These are phyloP conservation scores for Geopemphigus sp. DNA, from an alignment of 1,140 invertebrate genomes.

Conservation along the genomic window DNA sequence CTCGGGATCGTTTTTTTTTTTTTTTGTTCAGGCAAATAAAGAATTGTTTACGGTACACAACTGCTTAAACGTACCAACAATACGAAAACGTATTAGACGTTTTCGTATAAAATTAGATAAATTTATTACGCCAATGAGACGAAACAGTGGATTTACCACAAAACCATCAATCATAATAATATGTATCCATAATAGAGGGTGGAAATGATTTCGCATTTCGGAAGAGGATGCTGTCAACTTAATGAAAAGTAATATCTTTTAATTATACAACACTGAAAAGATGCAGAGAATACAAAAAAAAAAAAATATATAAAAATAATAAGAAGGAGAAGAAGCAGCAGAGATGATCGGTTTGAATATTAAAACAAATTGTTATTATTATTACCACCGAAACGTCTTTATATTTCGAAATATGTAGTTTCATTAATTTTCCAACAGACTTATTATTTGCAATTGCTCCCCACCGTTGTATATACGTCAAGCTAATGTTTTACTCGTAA, in stretches of 20 bases:
- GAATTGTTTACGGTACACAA: no score
- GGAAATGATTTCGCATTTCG: conserved; percentile 49
- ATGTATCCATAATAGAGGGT: conserved; percentile 46
- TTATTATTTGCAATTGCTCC: conserved; percentile 47
- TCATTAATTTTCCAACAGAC: conserved; percentile 49
- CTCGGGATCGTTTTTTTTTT: no score
- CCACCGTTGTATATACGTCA: conserved; percentile 38
- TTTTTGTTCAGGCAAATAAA: no score
- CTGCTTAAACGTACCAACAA: no score
- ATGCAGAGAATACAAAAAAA: conserved; percentile 1
- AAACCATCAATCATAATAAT: conserved; percentile 49
- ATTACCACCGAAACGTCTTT: conserved; percentile 49
- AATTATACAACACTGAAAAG: conserved; percentile 39
- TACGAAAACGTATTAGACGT: neutral
- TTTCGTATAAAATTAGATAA: conserved; percentile 14
- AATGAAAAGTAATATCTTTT: conserved; percentile 50
- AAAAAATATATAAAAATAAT: no score
- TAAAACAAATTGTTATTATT: conserved; percentile 50
- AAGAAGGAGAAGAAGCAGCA: conserved; percentile 26
- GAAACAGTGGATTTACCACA: conserved; percentile 21
- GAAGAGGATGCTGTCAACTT: conserved; percentile 49
- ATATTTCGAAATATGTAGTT: conserved; percentile 44
- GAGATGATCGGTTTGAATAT: conserved; percentile 50
- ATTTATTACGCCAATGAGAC: conserved; percentile 16
- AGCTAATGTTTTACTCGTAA: conserved; percentile 44